Percentiles rank a stretch among this genome's conserved stretches.
These are phyloP conservation scores for Meandrina meandrites DNA, from an alignment of 92 coral and sea anemone species.

Conservation along the genomic window DNA sequence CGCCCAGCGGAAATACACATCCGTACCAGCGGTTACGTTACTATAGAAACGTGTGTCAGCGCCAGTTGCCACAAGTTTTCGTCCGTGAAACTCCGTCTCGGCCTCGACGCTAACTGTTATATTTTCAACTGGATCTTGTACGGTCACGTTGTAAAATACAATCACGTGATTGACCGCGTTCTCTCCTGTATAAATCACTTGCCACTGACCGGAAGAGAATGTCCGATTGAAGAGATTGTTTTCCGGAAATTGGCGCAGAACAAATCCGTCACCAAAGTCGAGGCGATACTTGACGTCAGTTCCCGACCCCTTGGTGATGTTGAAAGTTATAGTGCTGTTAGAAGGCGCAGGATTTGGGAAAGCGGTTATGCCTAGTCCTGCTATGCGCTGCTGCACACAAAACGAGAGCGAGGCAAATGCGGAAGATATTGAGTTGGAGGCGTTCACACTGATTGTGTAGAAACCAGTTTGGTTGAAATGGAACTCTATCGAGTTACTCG, in stretches of 20 bases:
- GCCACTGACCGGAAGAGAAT: conserved; percentile 72
- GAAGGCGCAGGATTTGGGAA: conserved; percentile 88
- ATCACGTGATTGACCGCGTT: conserved; percentile 72
- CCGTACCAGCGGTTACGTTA: conserved; percentile 67
- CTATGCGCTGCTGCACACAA: conserved; percentile 70
- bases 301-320: conserved; percentile 75
- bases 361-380: conserved; percentile 67
- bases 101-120: conserved; percentile 47
- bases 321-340: conserved; percentile 67
- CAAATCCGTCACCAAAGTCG: conserved; percentile 82
- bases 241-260: conserved; percentile 43
- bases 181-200: conserved; percentile 63
- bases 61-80: conserved; percentile 55
- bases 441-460: conserved; percentile 65
- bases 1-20: conserved; percentile 58
- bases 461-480: conserved; percentile 65
- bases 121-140: conserved; percentile 71
- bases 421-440: conserved; percentile 77
- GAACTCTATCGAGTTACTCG: conserved; percentile 44
- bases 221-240: conserved; percentile 65
- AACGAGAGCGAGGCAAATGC: conserved; percentile 50
- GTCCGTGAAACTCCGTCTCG: conserved; percentile 32
- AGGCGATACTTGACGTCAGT: conserved; percentile 69
- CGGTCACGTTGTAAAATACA: conserved; percentile 72
- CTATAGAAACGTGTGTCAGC: conserved; percentile 30